Evolutionary conservation across 2,797 vertebrate genomes (phyloP), one percentile per base, ranked within the genome.

Genomic region (Bovichtus diacanthus): DNA sequence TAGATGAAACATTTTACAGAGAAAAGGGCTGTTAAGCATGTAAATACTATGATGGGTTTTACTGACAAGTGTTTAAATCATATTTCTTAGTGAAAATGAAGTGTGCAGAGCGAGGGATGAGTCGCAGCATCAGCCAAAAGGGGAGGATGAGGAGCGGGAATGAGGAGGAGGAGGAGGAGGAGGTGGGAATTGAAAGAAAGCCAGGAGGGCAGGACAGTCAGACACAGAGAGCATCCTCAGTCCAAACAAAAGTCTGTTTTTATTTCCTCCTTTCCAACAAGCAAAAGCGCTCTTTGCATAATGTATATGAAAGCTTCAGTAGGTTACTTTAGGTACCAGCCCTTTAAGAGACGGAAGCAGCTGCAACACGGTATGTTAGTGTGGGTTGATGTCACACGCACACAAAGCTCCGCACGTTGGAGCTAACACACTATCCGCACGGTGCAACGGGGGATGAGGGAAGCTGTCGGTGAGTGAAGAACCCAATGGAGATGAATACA

Each of bases 211-310:
- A 8, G 74, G 75, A 83, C 49, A 81, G 81, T 88, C 68, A 70
- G 47, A 86, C 80, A 87, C 66, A 84, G 77, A 82, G 36, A 81
- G 89, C 90, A 92, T 90, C 89, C 83, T 90, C 84, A 54, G 65
- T 88, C 80, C 82, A 76, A 82, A 80, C 63, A 82, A 73, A 74
- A 84, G 61, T 59, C 75, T 61, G 50, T 67, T 60, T 69, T 55
- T 36, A 54, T 63, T 4, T 9, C 31, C 11, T 19, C 31, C 25
- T 74, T 81, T 81, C 75, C 69, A 82, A 87, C 80, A 83, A 81
- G 74, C 76, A 64, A 31, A 84, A 51, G 31, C 23, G 18, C 46
- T 27, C 46, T 80, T 72, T 50, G 39, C 25, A 9, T 47, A 27
- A 53, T 46, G 62, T 50, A 18, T 56, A 51, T 46, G 23, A 34